phyloP scores from a whole-genome alignment of 2,113 vertebrate genomes.

The Coregonus clupeaformis region DNA sequence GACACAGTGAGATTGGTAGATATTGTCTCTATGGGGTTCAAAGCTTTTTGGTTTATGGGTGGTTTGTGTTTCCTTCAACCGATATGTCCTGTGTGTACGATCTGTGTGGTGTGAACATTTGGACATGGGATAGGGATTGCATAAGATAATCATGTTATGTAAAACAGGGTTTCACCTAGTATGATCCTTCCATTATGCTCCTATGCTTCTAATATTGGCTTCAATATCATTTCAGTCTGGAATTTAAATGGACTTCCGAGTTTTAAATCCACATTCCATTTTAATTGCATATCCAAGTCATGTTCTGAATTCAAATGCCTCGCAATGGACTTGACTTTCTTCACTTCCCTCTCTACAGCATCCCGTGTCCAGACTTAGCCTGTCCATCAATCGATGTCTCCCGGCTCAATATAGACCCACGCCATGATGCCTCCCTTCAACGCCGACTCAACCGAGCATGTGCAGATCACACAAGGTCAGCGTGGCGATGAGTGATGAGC shows the following conservation, averaged over 20 bases:
- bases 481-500: conserved; percentile 76
- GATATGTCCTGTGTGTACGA: too few relatives aligned
- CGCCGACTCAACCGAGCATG: conserved; percentile 62
- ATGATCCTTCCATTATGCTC: background rate
- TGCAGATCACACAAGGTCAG: conserved; percentile 84
- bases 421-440: conserved; percentile 65
- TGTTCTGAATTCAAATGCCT: conserved; percentile 3
- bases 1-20: background rate
- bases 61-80: background rate
- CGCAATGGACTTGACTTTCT: background rate
- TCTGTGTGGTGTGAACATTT: too few relatives aligned
- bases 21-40: background rate
- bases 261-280: background rate
- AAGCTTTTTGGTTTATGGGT: background rate
- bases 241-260: background rate
- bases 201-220: background rate
- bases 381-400: conserved; percentile 73
- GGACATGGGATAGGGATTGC: background rate
- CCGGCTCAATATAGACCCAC: conserved; percentile 79
- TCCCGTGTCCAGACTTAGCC: conserved; percentile 10
- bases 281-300: background rate
- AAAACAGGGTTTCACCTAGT: background rate
- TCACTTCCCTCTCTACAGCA: background rate
- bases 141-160: background rate
- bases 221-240: background rate